Evolutionary conservation across 2,113 vertebrate species (phyloP).

Genomic region (Heterotis niloticus): DNA sequence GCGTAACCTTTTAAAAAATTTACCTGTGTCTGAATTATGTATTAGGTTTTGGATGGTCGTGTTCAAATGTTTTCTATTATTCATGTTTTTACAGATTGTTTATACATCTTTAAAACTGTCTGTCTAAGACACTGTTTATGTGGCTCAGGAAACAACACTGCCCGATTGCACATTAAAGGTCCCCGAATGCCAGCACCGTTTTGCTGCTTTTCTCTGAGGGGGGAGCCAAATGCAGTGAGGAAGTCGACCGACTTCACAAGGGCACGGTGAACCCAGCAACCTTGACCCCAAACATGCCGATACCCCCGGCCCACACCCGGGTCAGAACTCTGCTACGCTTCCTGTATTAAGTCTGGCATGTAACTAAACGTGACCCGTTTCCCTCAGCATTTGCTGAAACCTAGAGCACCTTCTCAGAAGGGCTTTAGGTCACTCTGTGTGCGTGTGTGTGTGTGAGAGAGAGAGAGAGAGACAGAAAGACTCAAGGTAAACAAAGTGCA

Average conservation of each 20-base stretch:
- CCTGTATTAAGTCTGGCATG: constrained; percentile 51
- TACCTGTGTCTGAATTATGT: constrained; percentile 51
- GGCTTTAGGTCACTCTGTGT: constrained; percentile 22
- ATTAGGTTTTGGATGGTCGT: constrained; percentile 55
- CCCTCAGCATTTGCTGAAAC: constrained; percentile 28
- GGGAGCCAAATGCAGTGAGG: not conserved
- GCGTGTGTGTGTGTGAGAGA: constrained; percentile 31
- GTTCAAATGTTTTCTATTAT: constrained; percentile 62
- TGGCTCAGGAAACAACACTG: not conserved
- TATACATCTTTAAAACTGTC: constrained; percentile 44
- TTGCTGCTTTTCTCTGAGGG: not conserved
- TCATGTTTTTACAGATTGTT: constrained; percentile 51
- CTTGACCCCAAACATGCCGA: constrained; percentile 33
- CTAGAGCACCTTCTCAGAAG: constrained; percentile 43
- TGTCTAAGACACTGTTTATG: constrained; percentile 15
- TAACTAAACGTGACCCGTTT: constrained; percentile 49
- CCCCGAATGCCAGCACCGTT: not conserved
- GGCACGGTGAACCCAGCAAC: constrained; percentile 21
- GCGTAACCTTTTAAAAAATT: constrained; percentile 59
- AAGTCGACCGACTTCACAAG: constrained; percentile 9
- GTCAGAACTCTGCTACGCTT: constrained; percentile 42
- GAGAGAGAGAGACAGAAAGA: too few relatives aligned
- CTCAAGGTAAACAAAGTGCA: constrained; percentile 34
- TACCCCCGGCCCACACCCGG: constrained; percentile 32
- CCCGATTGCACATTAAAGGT: constrained; percentile 7